These are phyloP conservation scores for Drosophila kanapiae DNA, from an alignment of 1,140 invertebrate species.

Conservation along the genomic window DNA sequence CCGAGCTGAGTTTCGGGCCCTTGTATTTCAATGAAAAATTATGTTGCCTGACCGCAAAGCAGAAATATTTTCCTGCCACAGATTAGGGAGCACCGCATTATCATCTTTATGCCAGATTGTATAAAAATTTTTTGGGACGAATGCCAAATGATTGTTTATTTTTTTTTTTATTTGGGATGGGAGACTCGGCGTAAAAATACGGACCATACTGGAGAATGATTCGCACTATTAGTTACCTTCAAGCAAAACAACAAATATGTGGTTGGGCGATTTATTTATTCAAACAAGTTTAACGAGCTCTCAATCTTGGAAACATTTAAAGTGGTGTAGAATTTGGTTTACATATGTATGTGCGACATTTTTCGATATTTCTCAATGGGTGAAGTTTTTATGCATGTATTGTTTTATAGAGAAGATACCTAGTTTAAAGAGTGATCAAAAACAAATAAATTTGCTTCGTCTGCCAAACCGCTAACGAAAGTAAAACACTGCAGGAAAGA, in stretches of 20 bases:
- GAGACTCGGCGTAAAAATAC: no score
- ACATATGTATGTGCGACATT: constrained; percentile 34
- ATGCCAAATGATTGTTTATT: no score
- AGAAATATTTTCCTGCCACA: no score
- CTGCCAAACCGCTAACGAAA: constrained; percentile 35
- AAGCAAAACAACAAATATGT: constrained; percentile 8
- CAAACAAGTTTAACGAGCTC: constrained; percentile 49
- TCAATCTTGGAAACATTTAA: constrained; percentile 39
- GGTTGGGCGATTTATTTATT: constrained; percentile 51
- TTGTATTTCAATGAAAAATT: no score
- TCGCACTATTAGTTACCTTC: no score
- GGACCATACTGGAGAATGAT: no score
- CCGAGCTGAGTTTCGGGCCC: no score
- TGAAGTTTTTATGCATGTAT: constrained; percentile 33
- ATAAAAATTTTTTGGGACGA: no score
- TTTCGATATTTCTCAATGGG: constrained; percentile 24
- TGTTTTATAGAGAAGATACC: constrained; percentile 25
- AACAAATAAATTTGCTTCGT: constrained; percentile 17
- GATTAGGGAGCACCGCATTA: no score
- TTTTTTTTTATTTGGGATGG: no score
- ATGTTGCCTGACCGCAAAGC: no score
- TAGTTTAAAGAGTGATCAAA: constrained; percentile 10
- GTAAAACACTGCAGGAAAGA: constrained; percentile 27
- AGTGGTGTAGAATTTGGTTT: constrained; percentile 41
- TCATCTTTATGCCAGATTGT: no score